Evolutionary conservation across 2,888 invertebrate genomes (phyloP).

Genomic region (Brenthis ino): DNA sequence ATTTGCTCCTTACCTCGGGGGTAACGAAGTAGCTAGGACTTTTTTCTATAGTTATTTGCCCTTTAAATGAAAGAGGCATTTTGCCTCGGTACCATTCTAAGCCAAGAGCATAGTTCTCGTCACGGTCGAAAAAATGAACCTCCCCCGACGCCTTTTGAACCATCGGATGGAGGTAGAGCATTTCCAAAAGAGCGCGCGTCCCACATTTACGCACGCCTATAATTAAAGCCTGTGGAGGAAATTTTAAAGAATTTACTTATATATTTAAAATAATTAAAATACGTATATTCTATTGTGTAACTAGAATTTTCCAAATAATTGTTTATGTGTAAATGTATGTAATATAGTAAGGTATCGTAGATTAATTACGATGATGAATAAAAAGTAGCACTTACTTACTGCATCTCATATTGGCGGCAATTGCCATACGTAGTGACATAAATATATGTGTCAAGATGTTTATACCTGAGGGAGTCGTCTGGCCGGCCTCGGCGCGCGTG

Average conservation of each 20-base stretch:
- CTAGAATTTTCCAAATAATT: too few relatives aligned
- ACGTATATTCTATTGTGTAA: too few relatives aligned
- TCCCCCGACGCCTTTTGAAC: conserved; percentile 96
- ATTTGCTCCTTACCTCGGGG: conserved; percentile 86
- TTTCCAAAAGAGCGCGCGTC: conserved; percentile 96
- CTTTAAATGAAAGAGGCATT: conserved; percentile 96
- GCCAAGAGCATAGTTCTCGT: conserved; percentile 95
- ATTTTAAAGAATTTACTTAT: not conserved
- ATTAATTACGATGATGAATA: not conserved
- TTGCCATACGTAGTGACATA: conserved; percentile 40
- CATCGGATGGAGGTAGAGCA: conserved; percentile 96
- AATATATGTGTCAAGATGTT: conserved; percentile 45
- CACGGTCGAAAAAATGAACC: conserved; percentile 98
- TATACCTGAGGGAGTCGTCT: conserved; percentile 82
- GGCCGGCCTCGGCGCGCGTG: conserved; percentile 67
- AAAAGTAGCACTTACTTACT: not conserved
- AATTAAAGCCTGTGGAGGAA: conserved; percentile 87
- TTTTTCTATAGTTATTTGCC: conserved; percentile 98
- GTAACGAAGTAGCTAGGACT: conserved; percentile 99
- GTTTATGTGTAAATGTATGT: too few relatives aligned
- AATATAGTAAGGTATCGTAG: too few relatives aligned
- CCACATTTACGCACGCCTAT: conserved; percentile 98
- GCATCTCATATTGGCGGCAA: conserved; percentile 40
- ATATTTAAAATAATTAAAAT: too few relatives aligned
- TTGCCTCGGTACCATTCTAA: conserved; percentile 97